Evolutionary conservation across 2,113 vertebrate genomes (phyloP), one percentile per base, ranked within the genome.

Genomic region (Halcyon malimbica): DNA sequence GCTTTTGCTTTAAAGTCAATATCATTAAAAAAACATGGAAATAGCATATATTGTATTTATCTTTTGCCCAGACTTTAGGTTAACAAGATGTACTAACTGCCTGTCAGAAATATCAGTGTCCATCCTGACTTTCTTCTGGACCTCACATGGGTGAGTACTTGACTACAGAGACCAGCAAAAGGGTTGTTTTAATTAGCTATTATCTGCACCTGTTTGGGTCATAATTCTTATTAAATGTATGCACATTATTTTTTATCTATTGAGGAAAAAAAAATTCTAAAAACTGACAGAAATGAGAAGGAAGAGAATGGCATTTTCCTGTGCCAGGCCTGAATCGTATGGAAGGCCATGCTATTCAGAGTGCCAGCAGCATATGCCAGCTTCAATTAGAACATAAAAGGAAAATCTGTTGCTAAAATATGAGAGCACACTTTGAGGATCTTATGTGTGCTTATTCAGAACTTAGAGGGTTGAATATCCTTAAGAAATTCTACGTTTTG

Each of bases 341-440:
- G 39, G 60, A 83, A 91, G 42, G 60, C 57, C 95, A 79, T 31
- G 20, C 2, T 94, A 74, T 54, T 89, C 67, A 75, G 94, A 92
- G 78, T 91, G 71, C 81, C 94, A 93, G 48, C 59, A 89, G 35
- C 63, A 73, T 89, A 86, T 93, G 93, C 59, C 87, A 95, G 39
- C 31, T 94, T 94, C 92, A 96, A 46, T 83, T 95, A 89, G 46
- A 96, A 92, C 31, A 77, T 37, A 79, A 94, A 93, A 87, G 39
- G 62, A 87, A 92, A 95, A 86, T 85, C 95, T 83, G 51, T 78
- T 92, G 71, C 73, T 93, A 75, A 85, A 96, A 75, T 90, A 83
- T 39, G 90, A 75, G 51, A 75, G 67, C 73, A 90, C 0, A 5
- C 31, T 92, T 86, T 78, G 44, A 86, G 44, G 33, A 90, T 53